Evolutionary conservation across 1,140 invertebrate species (phyloP).

Genomic region (Heliconius hewitsoni): DNA sequence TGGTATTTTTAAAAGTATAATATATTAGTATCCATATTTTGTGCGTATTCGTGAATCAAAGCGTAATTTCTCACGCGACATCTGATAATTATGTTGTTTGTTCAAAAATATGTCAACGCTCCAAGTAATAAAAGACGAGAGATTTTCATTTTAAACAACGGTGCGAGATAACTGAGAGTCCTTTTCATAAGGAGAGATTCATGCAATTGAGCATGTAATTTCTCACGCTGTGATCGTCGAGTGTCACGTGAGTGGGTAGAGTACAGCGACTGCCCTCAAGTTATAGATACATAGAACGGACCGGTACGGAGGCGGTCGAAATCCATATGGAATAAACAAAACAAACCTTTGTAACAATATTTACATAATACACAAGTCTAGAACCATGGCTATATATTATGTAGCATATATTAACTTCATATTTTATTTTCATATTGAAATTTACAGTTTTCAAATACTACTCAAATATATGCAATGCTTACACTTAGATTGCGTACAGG

Average conservation of each 20-base stretch:
- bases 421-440: background rate
- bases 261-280: conserved; percentile 42
- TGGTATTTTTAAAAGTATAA: background rate
- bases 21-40: background rate
- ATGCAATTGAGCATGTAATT: conserved; percentile 26
- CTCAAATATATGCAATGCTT: too few species aligned
- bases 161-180: conserved; percentile 22
- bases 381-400: background rate
- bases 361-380: conserved; percentile 40
- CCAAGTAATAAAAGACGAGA: conserved; percentile 21
- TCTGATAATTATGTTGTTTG: conserved; percentile 27
- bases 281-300: conserved; percentile 45
- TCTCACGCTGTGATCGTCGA: conserved; percentile 36
- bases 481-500: too few species aligned
- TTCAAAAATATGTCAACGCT: background rate
- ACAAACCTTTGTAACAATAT: conserved; percentile 39
- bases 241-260: conserved; percentile 46
- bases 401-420: background rate
- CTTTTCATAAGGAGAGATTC: conserved; percentile 21
- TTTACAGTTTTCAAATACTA: background rate
- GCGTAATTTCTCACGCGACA: conserved; percentile 34
- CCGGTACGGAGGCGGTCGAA: conserved; percentile 37
- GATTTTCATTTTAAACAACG: conserved; percentile 1
- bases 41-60: background rate
- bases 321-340: conserved; percentile 39